Evolutionary conservation across 2,888 invertebrate species (phyloP), one percentile per base, ranked within the genome.

Genomic region (Luffia ferchaultella): DNA sequence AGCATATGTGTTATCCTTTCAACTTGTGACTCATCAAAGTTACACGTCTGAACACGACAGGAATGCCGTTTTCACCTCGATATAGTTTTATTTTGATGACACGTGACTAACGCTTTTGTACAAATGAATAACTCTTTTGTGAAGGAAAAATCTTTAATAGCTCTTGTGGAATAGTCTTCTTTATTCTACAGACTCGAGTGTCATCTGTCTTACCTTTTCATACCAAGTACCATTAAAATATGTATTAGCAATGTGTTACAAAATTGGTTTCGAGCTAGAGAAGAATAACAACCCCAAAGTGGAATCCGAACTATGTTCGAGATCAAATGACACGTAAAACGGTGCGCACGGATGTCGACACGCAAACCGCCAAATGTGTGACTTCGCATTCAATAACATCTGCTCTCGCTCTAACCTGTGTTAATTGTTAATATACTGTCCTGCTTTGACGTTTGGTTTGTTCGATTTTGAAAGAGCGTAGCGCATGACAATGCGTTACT

Each of bases 401-500:
- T 20, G 5, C 16, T 15, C 15, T 45, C 45, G 40, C 18, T 47
- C 30, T 30, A 45, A 16, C 18, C 20, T 49, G 19, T 12, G 49
- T n/a, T 18, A 16, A 43, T 43, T 9, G 20, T 20, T 9, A 42
- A 12, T 18, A 41, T 16, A 30, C 40, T 20, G 30, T 42, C 46
- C 19, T 20, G 17, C 43, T 46, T 20, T 9, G 17, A 57, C 53
- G 61, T 57, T 65, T 59, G 60, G 63, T 64, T 67, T 67, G 66
- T 70, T 70, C 64, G 68, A 68, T 76, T 79, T 79, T 72, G 68
- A 76, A 70, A 62, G 65, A 67, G 60, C 62, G 63, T 62, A 61
- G 64, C 60, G 62, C 70, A 72, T 72, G 73, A 75, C 72, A 76
- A 71, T 74, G 71, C 72, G 73, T 75, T 68, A 78, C 78, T 80